A percentile compares a stretch with the other conserved stretches of the same genome.
These are phyloP conservation scores for Adelosebastes latens DNA, from an alignment of 2,797 vertebrate species.

Conservation along the genomic window DNA sequence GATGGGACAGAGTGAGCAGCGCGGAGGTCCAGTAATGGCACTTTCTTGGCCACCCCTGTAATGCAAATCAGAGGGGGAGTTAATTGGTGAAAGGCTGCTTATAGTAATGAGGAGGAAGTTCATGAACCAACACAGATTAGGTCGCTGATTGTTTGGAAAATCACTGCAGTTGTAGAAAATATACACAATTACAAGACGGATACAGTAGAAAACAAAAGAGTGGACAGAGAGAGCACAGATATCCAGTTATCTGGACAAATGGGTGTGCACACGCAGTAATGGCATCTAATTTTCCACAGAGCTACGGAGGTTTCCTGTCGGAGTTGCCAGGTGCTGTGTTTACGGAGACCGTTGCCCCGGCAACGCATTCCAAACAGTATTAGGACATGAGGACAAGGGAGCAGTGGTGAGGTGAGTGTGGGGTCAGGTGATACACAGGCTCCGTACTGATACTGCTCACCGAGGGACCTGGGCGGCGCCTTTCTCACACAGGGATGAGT, in stretches of 20 bases:
- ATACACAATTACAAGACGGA: neutral
- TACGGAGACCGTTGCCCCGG: conserved; percentile 74
- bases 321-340: conserved; percentile 82
- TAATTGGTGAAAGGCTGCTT: conserved; percentile 75
- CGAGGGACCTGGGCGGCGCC: conserved; percentile 56
- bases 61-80: conserved; percentile 74
- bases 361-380: conserved; percentile 80
- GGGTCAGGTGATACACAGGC: conserved; percentile 56
- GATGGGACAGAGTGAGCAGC: conserved; percentile 82
- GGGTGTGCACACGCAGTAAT: conserved; percentile 49
- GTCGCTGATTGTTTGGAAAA: conserved; percentile 34
- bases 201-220: conserved; percentile 9
- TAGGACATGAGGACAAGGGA: conserved; percentile 49
- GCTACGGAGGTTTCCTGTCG: conserved; percentile 73
- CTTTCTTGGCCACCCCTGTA: conserved; percentile 72
- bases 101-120: conserved; percentile 62
- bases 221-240: conserved; percentile 20
- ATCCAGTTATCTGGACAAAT: conserved; percentile 59
- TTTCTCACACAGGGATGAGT: conserved; percentile 55
- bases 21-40: conserved; percentile 77
- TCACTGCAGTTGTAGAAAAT: conserved; percentile 14
- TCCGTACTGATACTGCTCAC: conserved; percentile 24
- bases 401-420: conserved; percentile 49
- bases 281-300: conserved; percentile 74
- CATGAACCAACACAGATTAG: conserved; percentile 50